These are phyloP conservation scores for Delphinus delphis DNA, from an alignment of 2,113 vertebrate genomes.

Conservation along the genomic window DNA sequence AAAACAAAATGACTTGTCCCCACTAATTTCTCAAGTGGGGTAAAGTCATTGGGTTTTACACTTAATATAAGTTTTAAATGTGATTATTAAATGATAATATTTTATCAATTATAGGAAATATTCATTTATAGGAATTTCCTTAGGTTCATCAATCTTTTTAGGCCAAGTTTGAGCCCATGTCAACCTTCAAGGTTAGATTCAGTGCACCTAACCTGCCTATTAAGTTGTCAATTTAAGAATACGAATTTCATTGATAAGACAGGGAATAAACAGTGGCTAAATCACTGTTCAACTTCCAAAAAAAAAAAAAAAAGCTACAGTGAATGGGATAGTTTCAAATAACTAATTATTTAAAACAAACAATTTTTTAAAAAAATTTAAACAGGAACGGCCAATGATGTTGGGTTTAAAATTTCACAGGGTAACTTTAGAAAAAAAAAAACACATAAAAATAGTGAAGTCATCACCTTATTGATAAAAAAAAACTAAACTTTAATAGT, in stretches of 20 bases:
- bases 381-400: constrained; percentile 55
- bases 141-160: constrained; percentile 70
- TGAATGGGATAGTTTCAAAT: constrained; percentile 61
- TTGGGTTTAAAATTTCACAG: constrained; percentile 79
- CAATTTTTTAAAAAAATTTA: constrained; percentile 37
- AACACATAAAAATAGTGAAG: constrained; percentile 83
- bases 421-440: constrained; percentile 69
- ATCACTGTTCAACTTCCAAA: constrained; percentile 69
- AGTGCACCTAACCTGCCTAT: constrained; percentile 69
- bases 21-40: constrained; percentile 64
- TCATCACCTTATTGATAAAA: constrained; percentile 81
- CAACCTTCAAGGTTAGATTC: constrained; percentile 78
- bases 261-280: constrained; percentile 74
- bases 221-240: constrained; percentile 72
- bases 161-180: constrained; percentile 74
- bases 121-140: constrained; percentile 74
- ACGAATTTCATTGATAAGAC: constrained; percentile 68
- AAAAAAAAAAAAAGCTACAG: constrained; percentile 9
- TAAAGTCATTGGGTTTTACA: constrained; percentile 76
- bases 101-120: constrained; percentile 78
- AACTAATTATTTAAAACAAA: constrained; percentile 52
- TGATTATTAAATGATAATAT: constrained; percentile 79
- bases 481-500: constrained; percentile 86
- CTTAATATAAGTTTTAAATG: constrained; percentile 79
- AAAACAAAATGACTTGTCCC: constrained; percentile 73